A percentile compares a stretch with the other conserved stretches of the same genome.
Conservation (phyloP, 2,113 vertebrate species). For the Cebus imitator region DNA sequence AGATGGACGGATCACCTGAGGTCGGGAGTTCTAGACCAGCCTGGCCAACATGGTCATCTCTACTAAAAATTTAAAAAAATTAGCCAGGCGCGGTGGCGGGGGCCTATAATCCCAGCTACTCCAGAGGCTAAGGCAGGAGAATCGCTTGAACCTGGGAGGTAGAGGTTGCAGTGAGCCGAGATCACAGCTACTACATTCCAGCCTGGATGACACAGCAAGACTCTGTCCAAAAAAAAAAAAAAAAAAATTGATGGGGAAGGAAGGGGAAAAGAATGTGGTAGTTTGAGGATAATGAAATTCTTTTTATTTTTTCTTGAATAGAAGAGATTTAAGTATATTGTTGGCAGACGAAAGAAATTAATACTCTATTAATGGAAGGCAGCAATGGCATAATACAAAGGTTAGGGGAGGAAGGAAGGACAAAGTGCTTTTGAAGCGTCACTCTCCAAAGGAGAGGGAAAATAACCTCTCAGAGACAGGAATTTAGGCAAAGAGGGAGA, state of each 20-base stretch:
- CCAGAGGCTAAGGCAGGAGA: too few relatives aligned
- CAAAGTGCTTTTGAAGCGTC: background rate
- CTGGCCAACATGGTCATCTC: too few relatives aligned
- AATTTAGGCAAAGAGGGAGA: background rate
- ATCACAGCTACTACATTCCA: too few relatives aligned
- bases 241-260: background rate
- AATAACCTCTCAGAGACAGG: background rate
- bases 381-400: background rate
- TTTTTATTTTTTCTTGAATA: background rate
- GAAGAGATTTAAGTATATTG: background rate
- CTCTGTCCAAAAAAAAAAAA: background rate
- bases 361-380: background rate
- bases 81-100: too few relatives aligned
- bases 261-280: background rate
- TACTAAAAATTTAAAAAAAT: too few relatives aligned
- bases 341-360: background rate
- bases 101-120: too few relatives aligned
- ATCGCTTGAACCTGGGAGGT: too few relatives aligned
- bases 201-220: too few relatives aligned
- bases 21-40: too few relatives aligned
- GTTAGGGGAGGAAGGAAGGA: background rate
- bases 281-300: background rate
- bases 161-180: too few relatives aligned
- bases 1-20: too few relatives aligned
- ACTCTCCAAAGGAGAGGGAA: background rate